Evolutionary conservation across 2,888 invertebrate genomes (phyloP), one percentile per base, ranked within the genome.

Genomic region (Drosophila seclusa): DNA sequence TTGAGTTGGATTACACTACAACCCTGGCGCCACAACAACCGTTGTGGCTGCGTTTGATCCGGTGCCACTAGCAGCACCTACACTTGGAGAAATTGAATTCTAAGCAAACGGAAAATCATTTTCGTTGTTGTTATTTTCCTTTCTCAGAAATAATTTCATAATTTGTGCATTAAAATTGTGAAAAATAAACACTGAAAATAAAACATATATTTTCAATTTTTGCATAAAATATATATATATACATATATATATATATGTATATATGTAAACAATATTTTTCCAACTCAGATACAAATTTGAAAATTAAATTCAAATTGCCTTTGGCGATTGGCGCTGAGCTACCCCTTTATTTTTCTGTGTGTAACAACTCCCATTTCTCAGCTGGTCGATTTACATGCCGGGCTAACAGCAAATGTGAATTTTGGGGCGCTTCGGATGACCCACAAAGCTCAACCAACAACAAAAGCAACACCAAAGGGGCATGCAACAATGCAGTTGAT

Each of bases 381-480:
- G 64, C 66, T 69, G 84, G 57, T 49, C 78, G 75, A 67, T 87
- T 84, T 87, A 65, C 84, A 78, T 83, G 81, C 81, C 73, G 66
- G 62, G 53, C 78, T 52, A 78, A 68, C 76, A 68, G 68, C 76
- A 78, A 76, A 76, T 76, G 74, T n/a, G 69, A 64, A 69, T 74
- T 74, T 74, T 58, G 79, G 75, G 80, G 16, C 58, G 53, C 66
- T 60, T 36, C 60, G 53, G 60, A 57, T 77, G 76, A 77, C 76
- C 76, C 74, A 76, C 78, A 75, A 77, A 58, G 63, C 63, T 11
- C 18, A n/a, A 8, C 29, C 59, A 45, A 11, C 29, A 6, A 4
- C 59, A 52, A 16, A 34, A 64, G 38, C 38, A 66, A 42, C 24
- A 48, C 10, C 49, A 36, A 54, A 36, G n/a, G 38, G 13, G 38